phyloP scores from a whole-genome alignment of 2,888 invertebrate genomes.

The Heliconius charithonia region DNA sequence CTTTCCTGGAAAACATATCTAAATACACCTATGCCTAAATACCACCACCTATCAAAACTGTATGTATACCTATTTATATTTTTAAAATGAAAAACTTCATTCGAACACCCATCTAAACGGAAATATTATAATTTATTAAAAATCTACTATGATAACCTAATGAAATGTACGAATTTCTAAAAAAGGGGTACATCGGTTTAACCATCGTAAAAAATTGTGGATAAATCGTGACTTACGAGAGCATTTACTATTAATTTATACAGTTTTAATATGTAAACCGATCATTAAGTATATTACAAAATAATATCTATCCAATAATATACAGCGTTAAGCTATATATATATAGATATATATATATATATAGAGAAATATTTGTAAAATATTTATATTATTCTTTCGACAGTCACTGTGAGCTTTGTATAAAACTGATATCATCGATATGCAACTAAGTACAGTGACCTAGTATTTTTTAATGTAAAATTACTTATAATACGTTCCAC shows the following conservation, averaged over 20 bases:
- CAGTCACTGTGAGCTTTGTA: neutral
- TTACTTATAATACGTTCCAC: conserved; percentile 6
- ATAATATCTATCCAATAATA: neutral
- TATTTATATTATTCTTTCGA: neutral
- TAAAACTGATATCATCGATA: neutral
- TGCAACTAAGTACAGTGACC: conserved; percentile 19
- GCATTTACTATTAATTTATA: too few species aligned
- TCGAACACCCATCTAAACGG: too few species aligned
- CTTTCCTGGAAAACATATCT: too few species aligned
- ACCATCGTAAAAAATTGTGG: neutral
- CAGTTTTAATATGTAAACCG: neutral
- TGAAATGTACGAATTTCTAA: neutral
- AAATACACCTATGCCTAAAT: too few species aligned
- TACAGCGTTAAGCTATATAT: too few species aligned
- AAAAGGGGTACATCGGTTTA: neutral
- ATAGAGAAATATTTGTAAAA: neutral
- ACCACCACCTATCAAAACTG: too few species aligned
- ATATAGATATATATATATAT: too few species aligned
- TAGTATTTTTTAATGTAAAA: conserved; percentile 13
- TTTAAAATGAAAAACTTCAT: too few species aligned
- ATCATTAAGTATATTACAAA: neutral
- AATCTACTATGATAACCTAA: too few species aligned
- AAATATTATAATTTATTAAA: too few species aligned
- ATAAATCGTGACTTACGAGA: neutral
- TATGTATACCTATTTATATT: too few species aligned